Evolutionary conservation across 1,140 invertebrate species (phyloP).

Genomic region (Oedothorax gibbosus): DNA sequence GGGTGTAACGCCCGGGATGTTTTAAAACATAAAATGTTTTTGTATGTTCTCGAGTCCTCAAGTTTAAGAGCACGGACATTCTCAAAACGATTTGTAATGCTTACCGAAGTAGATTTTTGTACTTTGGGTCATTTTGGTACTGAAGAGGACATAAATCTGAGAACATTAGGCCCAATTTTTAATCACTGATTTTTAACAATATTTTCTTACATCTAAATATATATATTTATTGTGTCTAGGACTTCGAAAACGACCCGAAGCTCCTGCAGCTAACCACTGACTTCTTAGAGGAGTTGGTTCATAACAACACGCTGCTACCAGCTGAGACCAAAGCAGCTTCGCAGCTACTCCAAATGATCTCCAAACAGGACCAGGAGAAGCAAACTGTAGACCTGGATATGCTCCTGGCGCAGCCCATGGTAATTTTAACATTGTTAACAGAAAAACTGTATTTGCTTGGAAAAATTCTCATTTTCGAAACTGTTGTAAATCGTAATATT

Average conservation of each 20-base stretch:
- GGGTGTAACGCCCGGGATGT: too few species aligned
- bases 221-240: conserved; percentile 70
- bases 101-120: too few species aligned
- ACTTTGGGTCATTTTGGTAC: too few species aligned
- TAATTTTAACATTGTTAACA: conserved; percentile 66
- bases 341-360: conserved; percentile 82
- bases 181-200: too few species aligned
- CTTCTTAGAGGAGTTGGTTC: conserved; percentile 89
- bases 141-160: too few species aligned
- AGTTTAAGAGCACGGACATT: too few species aligned
- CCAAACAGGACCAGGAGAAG: conserved; percentile 76
- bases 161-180: too few species aligned
- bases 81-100: too few species aligned
- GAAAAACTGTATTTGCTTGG: not conserved
- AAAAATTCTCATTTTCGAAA: not conserved
- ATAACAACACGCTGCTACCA: conserved; percentile 85
- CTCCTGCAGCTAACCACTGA: conserved; percentile 84
- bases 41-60: too few species aligned
- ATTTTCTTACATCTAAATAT: too few species aligned
- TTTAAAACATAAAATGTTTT: too few species aligned
- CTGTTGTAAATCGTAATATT: not conserved
- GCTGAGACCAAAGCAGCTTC: conserved; percentile 90
- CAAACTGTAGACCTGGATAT: conserved; percentile 78
- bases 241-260: conserved; percentile 84
- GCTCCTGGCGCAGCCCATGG: conserved; percentile 79